These are phyloP conservation scores for Grantiella picta DNA, from an alignment of 2,113 vertebrate genomes.

Conservation along the genomic window DNA sequence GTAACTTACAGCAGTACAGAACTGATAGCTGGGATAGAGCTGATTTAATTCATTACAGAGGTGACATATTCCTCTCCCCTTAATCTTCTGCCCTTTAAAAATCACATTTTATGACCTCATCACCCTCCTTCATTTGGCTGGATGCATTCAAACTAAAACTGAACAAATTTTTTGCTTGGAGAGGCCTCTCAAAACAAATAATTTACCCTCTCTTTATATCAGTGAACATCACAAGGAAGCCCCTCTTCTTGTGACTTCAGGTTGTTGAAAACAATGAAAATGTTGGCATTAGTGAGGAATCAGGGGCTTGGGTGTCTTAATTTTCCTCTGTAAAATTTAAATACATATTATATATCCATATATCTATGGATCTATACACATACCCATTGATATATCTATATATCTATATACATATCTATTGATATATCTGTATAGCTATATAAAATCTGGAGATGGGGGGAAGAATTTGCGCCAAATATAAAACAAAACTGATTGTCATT, in stretches of 20 bases:
- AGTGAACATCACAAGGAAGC: neutral
- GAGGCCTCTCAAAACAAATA: accelerated
- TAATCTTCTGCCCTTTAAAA: neutral
- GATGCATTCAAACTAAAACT: neutral
- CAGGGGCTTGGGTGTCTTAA: neutral
- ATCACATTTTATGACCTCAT: neutral
- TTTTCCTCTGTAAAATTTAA: neutral
- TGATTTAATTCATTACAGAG: neutral
- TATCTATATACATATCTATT: neutral
- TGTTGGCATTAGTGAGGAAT: neutral
- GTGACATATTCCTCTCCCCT: neutral
- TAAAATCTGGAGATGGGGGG: neutral
- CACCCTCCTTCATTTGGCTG: neutral
- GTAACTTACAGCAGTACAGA: neutral
- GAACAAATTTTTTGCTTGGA: neutral
- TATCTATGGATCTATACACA: too few relatives aligned
- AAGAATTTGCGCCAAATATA: neutral
- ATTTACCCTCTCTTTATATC: neutral
- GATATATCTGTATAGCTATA: neutral
- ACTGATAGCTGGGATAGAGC: neutral
- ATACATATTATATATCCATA: neutral
- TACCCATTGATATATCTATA: neutral
- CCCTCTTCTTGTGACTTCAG: neutral
- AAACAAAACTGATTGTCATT: neutral
- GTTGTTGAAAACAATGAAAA: neutral